These are phyloP conservation scores for Sphaeramia orbicularis DNA, from an alignment of 2,797 vertebrate genomes.

Conservation along the genomic window DNA sequence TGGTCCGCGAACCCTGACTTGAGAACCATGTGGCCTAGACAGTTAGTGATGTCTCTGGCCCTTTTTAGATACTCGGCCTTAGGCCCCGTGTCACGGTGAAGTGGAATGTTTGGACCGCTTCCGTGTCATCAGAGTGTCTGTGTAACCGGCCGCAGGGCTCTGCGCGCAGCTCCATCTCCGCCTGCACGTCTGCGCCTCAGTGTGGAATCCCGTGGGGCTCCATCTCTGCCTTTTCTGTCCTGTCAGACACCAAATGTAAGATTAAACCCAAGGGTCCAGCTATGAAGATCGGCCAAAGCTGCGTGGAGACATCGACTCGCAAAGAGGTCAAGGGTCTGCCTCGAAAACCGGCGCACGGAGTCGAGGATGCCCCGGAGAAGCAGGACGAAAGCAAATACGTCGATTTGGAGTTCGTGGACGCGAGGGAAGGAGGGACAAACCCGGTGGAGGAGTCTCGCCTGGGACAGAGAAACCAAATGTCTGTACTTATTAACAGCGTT, in stretches of 20 bases:
- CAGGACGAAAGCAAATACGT: conserved; percentile 72
- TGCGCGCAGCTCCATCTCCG: conserved; percentile 33
- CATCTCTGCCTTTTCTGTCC: conserved; percentile 45
- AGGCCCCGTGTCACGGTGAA: conserved; percentile 46
- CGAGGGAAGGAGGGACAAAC: conserved; percentile 27
- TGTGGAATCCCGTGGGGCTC: conserved; percentile 45
- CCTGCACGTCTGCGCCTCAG: conserved; percentile 8
- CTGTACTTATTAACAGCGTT: conserved; percentile 29
- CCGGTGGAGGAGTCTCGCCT: conserved; percentile 46
- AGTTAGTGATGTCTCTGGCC: conserved; percentile 60
- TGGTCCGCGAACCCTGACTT: conserved; percentile 30
- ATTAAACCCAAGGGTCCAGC: conserved; percentile 14
- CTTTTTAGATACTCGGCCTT: conserved; percentile 61
- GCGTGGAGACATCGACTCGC: conserved; percentile 44
- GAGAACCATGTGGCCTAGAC: conserved; percentile 56
- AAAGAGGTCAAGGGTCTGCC: conserved; percentile 33
- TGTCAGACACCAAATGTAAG: conserved; percentile 22
- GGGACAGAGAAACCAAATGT: conserved; percentile 50
- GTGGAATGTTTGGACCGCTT: conserved; percentile 68
- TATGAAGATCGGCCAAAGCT: conserved; percentile 60
- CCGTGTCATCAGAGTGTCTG: conserved; percentile 55
- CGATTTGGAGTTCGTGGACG: conserved; percentile 71
- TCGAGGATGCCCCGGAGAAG: conserved; percentile 27
- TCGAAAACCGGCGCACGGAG: conserved; percentile 21
- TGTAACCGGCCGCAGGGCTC: conserved; percentile 21